phyloP scores from a whole-genome alignment of 2,113 vertebrate genomes.

The Ornithorhynchus anatinus region DNA sequence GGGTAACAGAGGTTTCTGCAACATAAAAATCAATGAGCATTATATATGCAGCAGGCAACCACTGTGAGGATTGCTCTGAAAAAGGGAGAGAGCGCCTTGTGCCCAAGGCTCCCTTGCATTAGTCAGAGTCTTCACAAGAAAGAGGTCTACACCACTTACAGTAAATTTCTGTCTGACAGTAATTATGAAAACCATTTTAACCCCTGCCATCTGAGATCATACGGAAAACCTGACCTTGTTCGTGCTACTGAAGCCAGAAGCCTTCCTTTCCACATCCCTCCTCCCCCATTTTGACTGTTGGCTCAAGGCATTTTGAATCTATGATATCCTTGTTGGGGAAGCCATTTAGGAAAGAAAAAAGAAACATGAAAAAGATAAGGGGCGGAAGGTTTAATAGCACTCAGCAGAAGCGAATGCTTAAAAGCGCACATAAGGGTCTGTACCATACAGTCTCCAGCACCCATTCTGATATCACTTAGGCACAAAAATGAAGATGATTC shows the following conservation, averaged over 20 bases:
- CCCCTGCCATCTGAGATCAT: conserved; percentile 20
- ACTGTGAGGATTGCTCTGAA: conserved; percentile 11
- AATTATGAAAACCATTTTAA: conserved; percentile 56
- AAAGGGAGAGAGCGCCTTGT: conserved; percentile 32
- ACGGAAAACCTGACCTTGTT: too few species aligned
- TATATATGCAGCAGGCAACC: conserved; percentile 49
- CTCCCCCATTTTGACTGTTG: too few species aligned
- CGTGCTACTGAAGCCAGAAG: too few species aligned
- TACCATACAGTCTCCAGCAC: background rate
- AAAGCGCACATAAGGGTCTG: background rate
- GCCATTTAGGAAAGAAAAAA: background rate
- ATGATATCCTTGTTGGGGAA: conserved; percentile 9
- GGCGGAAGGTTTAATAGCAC: background rate
- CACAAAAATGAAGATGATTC: background rate
- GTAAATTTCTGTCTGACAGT: conserved; percentile 47
- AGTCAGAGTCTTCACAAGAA: conserved; percentile 49
- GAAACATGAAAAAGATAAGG: background rate
- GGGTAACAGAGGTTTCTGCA: conserved; percentile 44
- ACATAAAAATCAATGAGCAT: conserved; percentile 48
- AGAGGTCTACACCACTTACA: conserved; percentile 17
- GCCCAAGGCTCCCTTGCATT: conserved; percentile 42
- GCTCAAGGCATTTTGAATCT: too few species aligned
- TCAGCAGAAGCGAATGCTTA: background rate
- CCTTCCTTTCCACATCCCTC: too few species aligned
- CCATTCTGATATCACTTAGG: accelerated